Base-by-base conservation (phyloP, 2,888 invertebrate genomes). In the Desoria tigrina region DNA sequence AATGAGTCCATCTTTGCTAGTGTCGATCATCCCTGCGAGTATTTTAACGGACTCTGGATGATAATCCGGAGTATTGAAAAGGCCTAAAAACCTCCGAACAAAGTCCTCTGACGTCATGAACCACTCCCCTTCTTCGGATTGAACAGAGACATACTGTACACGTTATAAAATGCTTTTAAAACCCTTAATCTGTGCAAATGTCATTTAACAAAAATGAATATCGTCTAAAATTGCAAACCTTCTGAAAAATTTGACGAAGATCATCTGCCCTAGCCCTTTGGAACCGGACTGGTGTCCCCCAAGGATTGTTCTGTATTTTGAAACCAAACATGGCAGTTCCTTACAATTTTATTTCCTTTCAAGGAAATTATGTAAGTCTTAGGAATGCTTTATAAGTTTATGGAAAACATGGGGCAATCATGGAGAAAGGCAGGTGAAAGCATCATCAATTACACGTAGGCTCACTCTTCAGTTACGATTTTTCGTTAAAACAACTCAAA, bases 21-120 rank as follows among this genome's bases (percentile, higher is more conserved):
- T 79, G 72, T 79, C 79, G 18, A 79, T 72, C 55, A 79, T 78
- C 42, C 78, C 76, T 49, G 66, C 84, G 26, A 84, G 79, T 27
- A 84, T 77, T 51, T 80, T 78, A n/a, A 84, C 81, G 2, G 84
- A 83, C 65, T 82, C 81, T 9, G 79, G 78, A 77, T 84, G 81
- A 76, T 79, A 82, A 76, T 83, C 79, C 2, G 78, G 77, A 21
- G 80, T 79, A 2, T 78, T 75, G 69, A 82, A 80, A 9, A 84
- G 76, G 18, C 83, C 82, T 11, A 85, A 79, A 77, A 81, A 85
- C 65, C 78, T 78, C 50, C 81, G 78, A 51, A 85, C 81, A 74
- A 85, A 84, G 76, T 85, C 84, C 42, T 79, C 77, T 7, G 82
- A 79, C 0, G 82, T 83, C 84, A 85, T 84, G 76, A 78, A 83